Evolutionary conservation across 2,888 invertebrate species (phyloP), one percentile per base, ranked within the genome.

Genomic region (Cephalotes varians): DNA sequence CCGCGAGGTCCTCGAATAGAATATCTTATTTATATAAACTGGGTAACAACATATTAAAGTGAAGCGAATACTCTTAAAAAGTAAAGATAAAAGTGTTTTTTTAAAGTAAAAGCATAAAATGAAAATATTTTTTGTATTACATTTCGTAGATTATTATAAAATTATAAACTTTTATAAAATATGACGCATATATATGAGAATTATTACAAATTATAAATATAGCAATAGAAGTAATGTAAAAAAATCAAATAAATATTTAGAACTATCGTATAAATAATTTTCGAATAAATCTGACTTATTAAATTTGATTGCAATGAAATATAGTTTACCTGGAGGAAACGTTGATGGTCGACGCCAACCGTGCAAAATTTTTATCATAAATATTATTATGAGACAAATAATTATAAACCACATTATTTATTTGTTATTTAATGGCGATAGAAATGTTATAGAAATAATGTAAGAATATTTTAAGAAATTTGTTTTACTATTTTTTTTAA

Each of bases 1-100:
- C 96, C 96, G 44, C 82, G 88, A 0, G 96, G 96, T 74, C 96
- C 96, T 96, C 86, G 65, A 90, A 84, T 18, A 21, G 40, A 37
- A 58, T 12, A 25, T 60, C 10, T 65, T 34, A 73, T 18, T 51
- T 25, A 76, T 77, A 71, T 18, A 21, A 80, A 40, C 40, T 67
- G 18, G 9, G 3, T 12, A 7, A 58, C n/a, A 21, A 60, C 51
- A 28, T 51, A 60, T 60, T 2, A 31, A 60, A 34, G 9, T 12
- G 9, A 71, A 71, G 25, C 1, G 1, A 18, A 31, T 25, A n/a
- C 18, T 47, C 3, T 18, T 44, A 44, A 44, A 44, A 44, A 28
- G 18, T 18, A 47, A 18, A 47, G 28, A 15, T 1, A 64, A 44
- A 28, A 12, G 0, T 40, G 34, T n/a, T 12, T n/a, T 28, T 28